Conservation (phyloP, 2,888 invertebrate species). For the Pollenia griseotomentosa region DNA sequence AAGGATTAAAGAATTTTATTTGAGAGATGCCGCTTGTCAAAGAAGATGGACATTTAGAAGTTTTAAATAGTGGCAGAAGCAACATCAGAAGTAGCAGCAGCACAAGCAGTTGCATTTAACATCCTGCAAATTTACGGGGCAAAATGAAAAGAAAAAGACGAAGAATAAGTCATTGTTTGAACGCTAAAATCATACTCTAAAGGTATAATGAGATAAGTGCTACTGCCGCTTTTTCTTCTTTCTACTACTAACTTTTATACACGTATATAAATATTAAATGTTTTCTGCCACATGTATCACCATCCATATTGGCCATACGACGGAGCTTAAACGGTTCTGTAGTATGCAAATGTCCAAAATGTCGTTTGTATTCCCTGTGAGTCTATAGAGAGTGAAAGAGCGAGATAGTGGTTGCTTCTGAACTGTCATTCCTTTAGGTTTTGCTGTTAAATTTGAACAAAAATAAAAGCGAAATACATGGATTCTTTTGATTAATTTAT, state of each 20-base stretch:
- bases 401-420: background rate
- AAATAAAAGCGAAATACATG: slow-evolving; percentile 63
- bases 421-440: slow-evolving; percentile 52
- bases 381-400: background rate
- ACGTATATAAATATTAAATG: slow-evolving; percentile 30
- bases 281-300: slow-evolving; percentile 40
- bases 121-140: slow-evolving; percentile 50
- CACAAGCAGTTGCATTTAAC: slow-evolving; percentile 34
- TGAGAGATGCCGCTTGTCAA: slow-evolving; percentile 73
- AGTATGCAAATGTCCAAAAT: slow-evolving; percentile 72
- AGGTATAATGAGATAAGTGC: slow-evolving; percentile 68
- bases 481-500: slow-evolving; percentile 75
- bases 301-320: background rate
- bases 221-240: slow-evolving; percentile 45
- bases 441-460: slow-evolving; percentile 11
- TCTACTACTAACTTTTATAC: background rate
- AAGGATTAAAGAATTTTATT: slow-evolving; percentile 71
- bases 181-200: slow-evolving; percentile 62
- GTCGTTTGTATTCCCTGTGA: slow-evolving; percentile 60
- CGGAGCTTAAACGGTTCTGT: slow-evolving; percentile 32
- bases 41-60: slow-evolving; percentile 73
- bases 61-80: slow-evolving; percentile 68
- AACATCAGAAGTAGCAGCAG: slow-evolving; percentile 29
- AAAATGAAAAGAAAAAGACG: slow-evolving; percentile 38
- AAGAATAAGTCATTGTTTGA: slow-evolving; percentile 70